A percentile compares a stretch with the other conserved stretches of the same genome.
Evolutionary conservation across 2,797 vertebrate genomes (phyloP).

Genomic region (Margarornis squamiger): DNA sequence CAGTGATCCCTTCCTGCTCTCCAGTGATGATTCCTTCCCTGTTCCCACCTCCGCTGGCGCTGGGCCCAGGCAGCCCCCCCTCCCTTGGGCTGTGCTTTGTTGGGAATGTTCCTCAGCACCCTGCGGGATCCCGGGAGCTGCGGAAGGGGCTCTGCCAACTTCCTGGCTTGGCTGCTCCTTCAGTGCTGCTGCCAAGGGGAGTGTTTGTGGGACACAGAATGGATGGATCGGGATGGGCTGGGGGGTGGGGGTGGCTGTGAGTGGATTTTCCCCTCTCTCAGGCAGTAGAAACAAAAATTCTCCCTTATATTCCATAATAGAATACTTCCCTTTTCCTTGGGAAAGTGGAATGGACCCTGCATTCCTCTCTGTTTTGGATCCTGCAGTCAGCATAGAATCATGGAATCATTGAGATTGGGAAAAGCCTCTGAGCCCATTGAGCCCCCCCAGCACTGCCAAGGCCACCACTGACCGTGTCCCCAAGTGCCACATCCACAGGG

Average conservation of each 20-base stretch:
- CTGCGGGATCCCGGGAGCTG: not conserved
- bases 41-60: not conserved
- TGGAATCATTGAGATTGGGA: not conserved
- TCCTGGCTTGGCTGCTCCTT: not conserved
- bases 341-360: not conserved
- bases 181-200: not conserved
- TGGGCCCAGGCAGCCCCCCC: not conserved
- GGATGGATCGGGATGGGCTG: accelerated
- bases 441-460: not conserved
- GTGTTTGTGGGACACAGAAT: not conserved
- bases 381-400: accelerated
- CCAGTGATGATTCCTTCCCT: not conserved
- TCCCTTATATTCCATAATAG: not conserved
- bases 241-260: not conserved
- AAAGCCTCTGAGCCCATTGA: accelerated
- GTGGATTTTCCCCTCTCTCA: not conserved
- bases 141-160: not conserved
- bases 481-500: not conserved
- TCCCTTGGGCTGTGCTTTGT: not conserved
- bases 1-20: not conserved
- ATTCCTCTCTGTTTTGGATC: not conserved
- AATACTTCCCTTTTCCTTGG: not conserved
- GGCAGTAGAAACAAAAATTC: not conserved
- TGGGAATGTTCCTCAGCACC: not conserved
- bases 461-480: not conserved